These are phyloP conservation scores for Catostylus mosaicus DNA, from an alignment of 30 jellyfish, hydroid and myxozoan genomes.

Conservation along the genomic window DNA sequence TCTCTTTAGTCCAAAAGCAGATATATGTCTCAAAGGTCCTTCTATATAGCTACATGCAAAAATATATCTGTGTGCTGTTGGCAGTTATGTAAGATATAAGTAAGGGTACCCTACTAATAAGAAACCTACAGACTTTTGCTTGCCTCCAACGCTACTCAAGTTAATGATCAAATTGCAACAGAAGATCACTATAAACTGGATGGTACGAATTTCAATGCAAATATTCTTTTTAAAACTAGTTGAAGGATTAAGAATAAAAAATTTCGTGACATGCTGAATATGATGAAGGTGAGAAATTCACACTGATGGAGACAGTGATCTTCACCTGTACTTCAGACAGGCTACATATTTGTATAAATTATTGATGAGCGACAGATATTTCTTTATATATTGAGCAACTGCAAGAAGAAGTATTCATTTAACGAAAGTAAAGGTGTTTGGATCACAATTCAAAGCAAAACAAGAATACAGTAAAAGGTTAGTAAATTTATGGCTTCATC, in stretches of 20 bases:
- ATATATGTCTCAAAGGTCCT: no score
- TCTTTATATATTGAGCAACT: constrained; percentile 1
- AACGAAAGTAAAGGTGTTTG: not conserved
- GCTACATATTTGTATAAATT: not conserved
- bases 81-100: no score
- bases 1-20: no score
- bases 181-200: not conserved
- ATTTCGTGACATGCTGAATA: constrained; percentile 9
- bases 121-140: no score
- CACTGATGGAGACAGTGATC: constrained; percentile 24
- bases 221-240: no score
- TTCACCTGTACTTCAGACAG: not conserved
- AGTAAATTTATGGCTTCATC: no score
- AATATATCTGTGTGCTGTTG: no score
- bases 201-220: not conserved
- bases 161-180: no score
- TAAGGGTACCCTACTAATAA: no score
- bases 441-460: not conserved
- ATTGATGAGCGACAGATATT: not conserved
- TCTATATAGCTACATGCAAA: no score
- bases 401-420: not conserved
- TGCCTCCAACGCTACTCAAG: no score
- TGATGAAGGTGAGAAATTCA: not conserved
- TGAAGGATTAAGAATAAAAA: no score
- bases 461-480: not conserved